Evolutionary conservation across 2,888 invertebrate species (phyloP).

Genomic region (Orthonychiurus folsomi): DNA sequence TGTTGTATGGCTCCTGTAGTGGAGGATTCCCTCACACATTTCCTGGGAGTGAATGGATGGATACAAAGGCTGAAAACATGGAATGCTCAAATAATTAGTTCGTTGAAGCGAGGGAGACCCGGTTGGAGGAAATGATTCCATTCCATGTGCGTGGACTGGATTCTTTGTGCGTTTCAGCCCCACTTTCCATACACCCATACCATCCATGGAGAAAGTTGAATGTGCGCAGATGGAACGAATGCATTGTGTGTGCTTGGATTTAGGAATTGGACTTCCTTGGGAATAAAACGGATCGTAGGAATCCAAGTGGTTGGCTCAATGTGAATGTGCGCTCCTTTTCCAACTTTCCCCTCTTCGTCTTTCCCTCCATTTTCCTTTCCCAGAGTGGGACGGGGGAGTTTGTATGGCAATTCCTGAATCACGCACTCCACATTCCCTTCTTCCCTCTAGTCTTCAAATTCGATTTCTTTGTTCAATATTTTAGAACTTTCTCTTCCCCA

Average conservation of each 20-base stretch:
- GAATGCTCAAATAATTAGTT: slow-evolving; percentile 30
- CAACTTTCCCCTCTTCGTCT: slow-evolving; percentile 5
- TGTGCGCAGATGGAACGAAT: not conserved
- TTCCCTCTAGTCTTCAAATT: not conserved
- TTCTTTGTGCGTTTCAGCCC: too few relatives aligned
- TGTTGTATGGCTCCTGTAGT: too few relatives aligned
- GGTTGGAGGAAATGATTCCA: slow-evolving; percentile 25
- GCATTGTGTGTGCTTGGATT: too few relatives aligned
- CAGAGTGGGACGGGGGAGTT: not conserved
- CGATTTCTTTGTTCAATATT: not conserved
- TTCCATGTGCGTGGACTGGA: too few relatives aligned
- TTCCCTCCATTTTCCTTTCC: slow-evolving; percentile 3
- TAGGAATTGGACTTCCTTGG: too few relatives aligned
- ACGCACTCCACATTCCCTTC: not conserved
- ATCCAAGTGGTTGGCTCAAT: not conserved
- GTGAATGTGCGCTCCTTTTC: slow-evolving; percentile 1
- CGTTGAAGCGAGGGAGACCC: slow-evolving; percentile 23
- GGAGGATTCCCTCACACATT: too few relatives aligned
- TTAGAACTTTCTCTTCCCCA: not conserved
- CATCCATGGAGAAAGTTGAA: not conserved
- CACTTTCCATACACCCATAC: too few relatives aligned
- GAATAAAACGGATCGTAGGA: not conserved
- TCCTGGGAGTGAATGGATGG: not conserved
- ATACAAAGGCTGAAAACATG: slow-evolving; percentile 17
- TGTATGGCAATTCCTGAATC: not conserved